Evolutionary conservation across 2,113 vertebrate genomes (phyloP).

Genomic region (Gallinago jamesoni): DNA sequence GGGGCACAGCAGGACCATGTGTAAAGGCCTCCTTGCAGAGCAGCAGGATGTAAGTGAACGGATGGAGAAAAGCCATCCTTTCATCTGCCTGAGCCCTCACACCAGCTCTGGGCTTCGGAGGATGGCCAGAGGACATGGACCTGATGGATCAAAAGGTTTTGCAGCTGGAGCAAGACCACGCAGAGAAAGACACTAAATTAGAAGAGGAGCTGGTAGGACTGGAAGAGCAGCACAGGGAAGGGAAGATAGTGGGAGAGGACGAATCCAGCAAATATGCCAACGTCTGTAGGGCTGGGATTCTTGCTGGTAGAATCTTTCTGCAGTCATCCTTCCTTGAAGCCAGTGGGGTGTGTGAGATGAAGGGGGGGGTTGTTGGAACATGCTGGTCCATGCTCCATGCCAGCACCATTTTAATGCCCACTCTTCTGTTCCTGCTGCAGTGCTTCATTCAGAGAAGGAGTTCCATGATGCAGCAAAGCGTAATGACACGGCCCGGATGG

Average conservation of each 20-base stretch:
- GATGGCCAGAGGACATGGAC: neutral
- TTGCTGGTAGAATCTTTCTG: neutral
- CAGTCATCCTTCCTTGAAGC: neutral
- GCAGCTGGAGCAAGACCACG: neutral
- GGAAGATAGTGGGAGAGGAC: neutral
- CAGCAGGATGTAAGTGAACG: neutral
- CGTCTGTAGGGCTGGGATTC: neutral
- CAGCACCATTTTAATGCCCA: neutral
- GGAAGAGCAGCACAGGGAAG: neutral
- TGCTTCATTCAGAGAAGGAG: constrained; percentile 86
- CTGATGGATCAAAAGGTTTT: neutral
- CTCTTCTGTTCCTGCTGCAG: constrained; percentile 56
- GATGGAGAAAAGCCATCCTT: neutral
- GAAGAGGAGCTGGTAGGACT: neutral
- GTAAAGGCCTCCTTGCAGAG: neutral
- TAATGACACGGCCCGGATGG: constrained; percentile 80
- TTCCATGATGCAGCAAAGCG: constrained; percentile 82
- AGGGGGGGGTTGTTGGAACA: neutral
- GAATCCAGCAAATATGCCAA: neutral
- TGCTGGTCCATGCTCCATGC: neutral
- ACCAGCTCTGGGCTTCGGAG: neutral
- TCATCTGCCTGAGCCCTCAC: neutral
- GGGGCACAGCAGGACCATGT: neutral
- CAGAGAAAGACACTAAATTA: neutral
- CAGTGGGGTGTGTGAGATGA: fast-evolving